These are phyloP conservation scores for Brachymystax lenok DNA, from an alignment of 2,797 vertebrate genomes.

Conservation along the genomic window DNA sequence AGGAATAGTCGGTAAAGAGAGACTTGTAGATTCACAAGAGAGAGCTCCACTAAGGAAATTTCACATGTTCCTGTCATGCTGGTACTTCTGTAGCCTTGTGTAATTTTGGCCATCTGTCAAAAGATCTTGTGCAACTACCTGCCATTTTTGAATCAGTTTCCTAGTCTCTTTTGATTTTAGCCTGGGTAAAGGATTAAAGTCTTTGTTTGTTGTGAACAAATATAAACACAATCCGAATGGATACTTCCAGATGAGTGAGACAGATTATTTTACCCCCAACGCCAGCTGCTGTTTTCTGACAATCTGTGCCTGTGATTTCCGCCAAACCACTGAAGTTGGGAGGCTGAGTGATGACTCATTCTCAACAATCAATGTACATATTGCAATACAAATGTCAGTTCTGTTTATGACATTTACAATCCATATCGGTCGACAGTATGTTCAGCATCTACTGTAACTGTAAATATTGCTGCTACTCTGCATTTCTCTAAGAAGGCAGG, in stretches of 20 bases:
- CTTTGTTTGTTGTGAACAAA: not conserved
- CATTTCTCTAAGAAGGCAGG: conserved; percentile 10
- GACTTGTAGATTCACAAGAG: not conserved
- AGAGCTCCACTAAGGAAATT: not conserved
- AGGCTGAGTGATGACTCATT: not conserved
- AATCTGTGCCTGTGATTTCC: conserved; percentile 9
- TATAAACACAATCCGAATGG: conserved; percentile 8
- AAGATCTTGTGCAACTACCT: not conserved
- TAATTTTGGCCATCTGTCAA: not conserved
- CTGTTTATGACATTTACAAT: not conserved
- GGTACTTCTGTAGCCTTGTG: not conserved
- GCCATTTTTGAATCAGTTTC: not conserved
- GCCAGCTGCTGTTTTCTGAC: conserved; percentile 9
- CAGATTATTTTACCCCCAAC: not conserved
- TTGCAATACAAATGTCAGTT: not conserved
- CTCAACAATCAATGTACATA: not conserved
- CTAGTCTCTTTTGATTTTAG: not conserved
- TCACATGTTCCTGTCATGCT: not conserved
- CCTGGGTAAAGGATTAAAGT: not conserved
- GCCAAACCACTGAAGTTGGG: not conserved
- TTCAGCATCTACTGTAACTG: not conserved
- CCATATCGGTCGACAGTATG: not conserved
- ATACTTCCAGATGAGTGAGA: not conserved
- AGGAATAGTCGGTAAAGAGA: not conserved
- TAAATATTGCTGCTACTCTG: conserved; percentile 12